phyloP scores from a whole-genome alignment of 2,113 vertebrate species.

The Oryzias curvinotus region DNA sequence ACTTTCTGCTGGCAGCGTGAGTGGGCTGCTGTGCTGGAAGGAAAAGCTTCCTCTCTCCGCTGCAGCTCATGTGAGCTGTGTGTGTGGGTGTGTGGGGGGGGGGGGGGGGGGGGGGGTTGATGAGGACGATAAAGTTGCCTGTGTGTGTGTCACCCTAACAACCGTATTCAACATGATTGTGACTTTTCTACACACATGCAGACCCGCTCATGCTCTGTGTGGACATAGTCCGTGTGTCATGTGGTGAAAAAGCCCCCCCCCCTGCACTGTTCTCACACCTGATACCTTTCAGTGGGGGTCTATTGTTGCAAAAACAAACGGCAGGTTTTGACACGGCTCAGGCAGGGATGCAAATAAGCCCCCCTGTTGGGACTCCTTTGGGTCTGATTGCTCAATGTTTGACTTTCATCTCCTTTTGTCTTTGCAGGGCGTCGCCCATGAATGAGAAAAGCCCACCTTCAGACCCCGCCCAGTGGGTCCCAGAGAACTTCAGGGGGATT shows the following conservation, averaged over 20 bases:
- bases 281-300: constrained; percentile 55
- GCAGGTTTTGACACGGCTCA: constrained; percentile 60
- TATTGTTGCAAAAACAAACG: constrained; percentile 68
- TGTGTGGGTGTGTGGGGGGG: background rate
- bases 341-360: constrained; percentile 49
- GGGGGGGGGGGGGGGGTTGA: background rate
- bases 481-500: constrained; percentile 30
- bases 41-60: constrained; percentile 7
- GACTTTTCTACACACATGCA: background rate
- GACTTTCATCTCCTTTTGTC: constrained; percentile 62
- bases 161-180: too few relatives aligned
- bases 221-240: constrained; percentile 48
- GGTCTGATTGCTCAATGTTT: constrained; percentile 51
- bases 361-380: constrained; percentile 35
- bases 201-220: background rate
- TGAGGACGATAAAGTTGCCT: constrained; percentile 2
- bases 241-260: constrained; percentile 42
- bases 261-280: constrained; percentile 35
- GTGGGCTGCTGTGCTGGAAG: constrained; percentile 21
- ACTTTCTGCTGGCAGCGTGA: constrained; percentile 5
- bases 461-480: constrained; percentile 45
- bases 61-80: background rate
- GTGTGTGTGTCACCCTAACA: background rate
- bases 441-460: constrained; percentile 60
- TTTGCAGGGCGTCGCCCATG: constrained; percentile 63